Base-by-base conservation (phyloP, 2,888 invertebrate species). In the Tetranychus truncatus region DNA sequence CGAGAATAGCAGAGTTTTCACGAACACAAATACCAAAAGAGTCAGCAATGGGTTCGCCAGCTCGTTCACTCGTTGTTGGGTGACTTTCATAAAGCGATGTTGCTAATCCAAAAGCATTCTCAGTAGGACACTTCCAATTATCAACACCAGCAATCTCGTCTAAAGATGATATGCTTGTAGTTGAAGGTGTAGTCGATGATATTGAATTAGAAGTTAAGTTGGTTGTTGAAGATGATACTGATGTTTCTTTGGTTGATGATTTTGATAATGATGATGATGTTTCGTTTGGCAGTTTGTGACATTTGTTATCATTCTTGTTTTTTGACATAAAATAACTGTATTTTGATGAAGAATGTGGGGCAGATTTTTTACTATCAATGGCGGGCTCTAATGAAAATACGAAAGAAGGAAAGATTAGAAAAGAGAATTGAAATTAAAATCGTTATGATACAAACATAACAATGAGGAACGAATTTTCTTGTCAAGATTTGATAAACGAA, bases 31-130 rank as follows among this genome's bases (percentile, higher is more conserved):
- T 84, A 1, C 89, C 92, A 84, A 90, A 92, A 80, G 91, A 90
- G 84, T 92, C 92, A 20, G 92, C 92, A 78, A 92, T 89, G 1
- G 92, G 92, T 82, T 89, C 89, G 1, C 91, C 85, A 75, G 85
- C 85, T 78, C 84, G 83, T 79, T 84, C 83, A 20, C 88, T 87
- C 75, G 89, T 90, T 72, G 90, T 84, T 79, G 91, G 91, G 83
- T 92, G 90, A 80, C 87, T 87, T 81, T 92, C 92, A 81, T 92
- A 92, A 72, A 92, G 84, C 0, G 91, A 91, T 75, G 89, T 88
- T 45, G 89, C 88, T 74, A 88, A 84, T 67, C 90, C 90, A 81
- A 86, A 90, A 3, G 88, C 87, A 76, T 84, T 83, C 44, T 85
- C 86, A 72, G 85, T 84, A 75, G 85, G 85, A 74, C 81, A 81